Evolutionary conservation across 2,888 invertebrate species (phyloP).

Genomic region (Amaurobius ferox): DNA sequence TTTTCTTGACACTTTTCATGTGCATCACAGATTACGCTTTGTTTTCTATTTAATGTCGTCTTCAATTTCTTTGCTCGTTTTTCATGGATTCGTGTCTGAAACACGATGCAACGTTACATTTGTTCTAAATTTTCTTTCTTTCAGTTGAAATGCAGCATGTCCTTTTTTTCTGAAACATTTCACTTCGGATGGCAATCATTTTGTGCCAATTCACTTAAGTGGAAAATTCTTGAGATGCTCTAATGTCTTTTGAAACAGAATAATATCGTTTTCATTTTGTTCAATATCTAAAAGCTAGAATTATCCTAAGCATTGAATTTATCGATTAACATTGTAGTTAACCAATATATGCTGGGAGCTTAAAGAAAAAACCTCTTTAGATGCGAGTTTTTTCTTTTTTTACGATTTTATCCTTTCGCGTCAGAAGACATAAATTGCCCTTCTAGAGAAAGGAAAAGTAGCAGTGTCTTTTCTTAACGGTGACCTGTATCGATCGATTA

Average conservation of each 20-base stretch:
- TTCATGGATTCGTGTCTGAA: neutral
- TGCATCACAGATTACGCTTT: too few species aligned
- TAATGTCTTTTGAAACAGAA: conserved; percentile 6
- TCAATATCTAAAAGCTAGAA: conserved; percentile 7
- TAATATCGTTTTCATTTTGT: conserved; percentile 6
- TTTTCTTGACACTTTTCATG: too few species aligned
- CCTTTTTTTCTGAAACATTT: conserved; percentile 9
- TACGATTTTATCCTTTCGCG: conserved; percentile 1
- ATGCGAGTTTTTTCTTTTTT: conserved; percentile 12
- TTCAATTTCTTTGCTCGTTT: neutral
- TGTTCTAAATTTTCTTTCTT: neutral
- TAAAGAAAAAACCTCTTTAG: conserved; percentile 32
- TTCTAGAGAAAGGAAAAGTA: neutral
- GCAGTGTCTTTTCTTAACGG: conserved; percentile 25
- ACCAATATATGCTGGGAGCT: conserved; percentile 13
- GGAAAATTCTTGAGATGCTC: conserved; percentile 9
- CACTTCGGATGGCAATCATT: conserved; percentile 9
- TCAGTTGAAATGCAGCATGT: neutral
- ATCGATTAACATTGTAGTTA: conserved; percentile 46
- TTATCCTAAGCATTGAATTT: conserved; percentile 2
- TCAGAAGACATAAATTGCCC: conserved; percentile 35
- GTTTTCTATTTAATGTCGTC: neutral
- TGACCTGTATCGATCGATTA: conserved; percentile 12
- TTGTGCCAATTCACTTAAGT: neutral
- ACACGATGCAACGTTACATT: too few species aligned